Evolutionary conservation across 2,888 invertebrate genomes (phyloP), one percentile per base, ranked within the genome.

Genomic region (Cetonia aurata): DNA sequence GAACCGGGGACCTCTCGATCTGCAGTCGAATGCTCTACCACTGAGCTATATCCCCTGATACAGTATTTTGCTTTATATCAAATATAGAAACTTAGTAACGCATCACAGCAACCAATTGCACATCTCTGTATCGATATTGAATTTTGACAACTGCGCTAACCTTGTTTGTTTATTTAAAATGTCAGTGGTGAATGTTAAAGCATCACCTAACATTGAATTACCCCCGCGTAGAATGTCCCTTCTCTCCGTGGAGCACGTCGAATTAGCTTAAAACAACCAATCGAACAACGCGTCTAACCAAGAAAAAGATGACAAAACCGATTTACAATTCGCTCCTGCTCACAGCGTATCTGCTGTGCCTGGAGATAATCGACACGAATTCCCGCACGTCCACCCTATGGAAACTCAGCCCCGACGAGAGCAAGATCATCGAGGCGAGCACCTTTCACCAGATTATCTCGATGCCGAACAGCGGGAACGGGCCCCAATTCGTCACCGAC

Each of bases 361-460:
- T 92, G 82, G 90, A 92, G 86, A 89, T 92, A 79, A 88, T 92
- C 79, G 84, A 84, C 70, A 93, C 91, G 75, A 95, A 94, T 85
- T 94, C 95, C 44, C 89, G 93, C 77, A 93, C 94, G 15, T 94
- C 94, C 67, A 92, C 91, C 78, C 87, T 93, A 81, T 96, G 95
- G 95, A 91, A 92, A 85, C 85, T 96, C 72, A 94, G 91, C 83
- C 86, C 88, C 62, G 92, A 93, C 78, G 91, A 90, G 81, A 92
- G 92, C 67, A 91, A 91, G 85, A 92, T 93, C 71, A 88, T 92
- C 71, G 92, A 91, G 79, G 89, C 88, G 56, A 89, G 84, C 77
- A 87, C 86, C 73, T 85, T 89, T 79, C 83, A 87, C 72, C 87
- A 88, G 84, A 87, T 89, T 76, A 84, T 83, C 41, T 79, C 82